Evolutionary conservation across 2,888 invertebrate genomes (phyloP).

Genomic region (Aproaerema taeniolella): DNA sequence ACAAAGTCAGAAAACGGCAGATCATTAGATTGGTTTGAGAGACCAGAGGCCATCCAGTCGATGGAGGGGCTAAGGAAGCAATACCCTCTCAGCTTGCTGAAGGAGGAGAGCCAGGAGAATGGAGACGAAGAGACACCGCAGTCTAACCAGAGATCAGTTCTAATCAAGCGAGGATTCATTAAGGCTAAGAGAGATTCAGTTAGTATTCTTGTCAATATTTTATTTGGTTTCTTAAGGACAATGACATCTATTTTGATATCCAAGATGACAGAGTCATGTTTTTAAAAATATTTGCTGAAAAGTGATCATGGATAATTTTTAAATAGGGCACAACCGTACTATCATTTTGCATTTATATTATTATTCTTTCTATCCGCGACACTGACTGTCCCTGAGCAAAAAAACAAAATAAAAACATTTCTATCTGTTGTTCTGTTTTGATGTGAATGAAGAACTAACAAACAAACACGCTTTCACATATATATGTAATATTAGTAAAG

Average conservation of each 20-base stretch:
- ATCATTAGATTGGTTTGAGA: conserved; percentile 82
- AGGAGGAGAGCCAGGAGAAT: conserved; percentile 53
- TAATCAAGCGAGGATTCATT: conserved; percentile 83
- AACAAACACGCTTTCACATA: too few species aligned
- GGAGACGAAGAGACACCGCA: conserved; percentile 83
- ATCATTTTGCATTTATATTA: too few species aligned
- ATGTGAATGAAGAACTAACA: too few species aligned
- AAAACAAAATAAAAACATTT: too few species aligned
- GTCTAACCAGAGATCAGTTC: conserved; percentile 82
- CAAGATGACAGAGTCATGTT: too few species aligned
- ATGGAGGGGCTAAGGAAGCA: conserved; percentile 76
- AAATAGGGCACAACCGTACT: too few species aligned
- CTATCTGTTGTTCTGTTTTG: too few species aligned
- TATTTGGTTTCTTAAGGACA: neutral
- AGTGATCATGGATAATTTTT: too few species aligned
- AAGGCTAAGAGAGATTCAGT: conserved; percentile 86
- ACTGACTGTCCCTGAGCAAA: too few species aligned
- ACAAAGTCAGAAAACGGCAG: conserved; percentile 84
- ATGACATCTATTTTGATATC: neutral
- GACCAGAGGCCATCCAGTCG: conserved; percentile 72
- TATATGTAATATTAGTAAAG: too few species aligned
- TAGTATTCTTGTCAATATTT: conserved; percentile 23
- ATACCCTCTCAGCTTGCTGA: conserved; percentile 68
- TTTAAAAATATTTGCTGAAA: too few species aligned
- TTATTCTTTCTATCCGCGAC: too few species aligned